Conservation (phyloP, 2,888 invertebrate genomes). For the Drosophila longiperda region DNA sequence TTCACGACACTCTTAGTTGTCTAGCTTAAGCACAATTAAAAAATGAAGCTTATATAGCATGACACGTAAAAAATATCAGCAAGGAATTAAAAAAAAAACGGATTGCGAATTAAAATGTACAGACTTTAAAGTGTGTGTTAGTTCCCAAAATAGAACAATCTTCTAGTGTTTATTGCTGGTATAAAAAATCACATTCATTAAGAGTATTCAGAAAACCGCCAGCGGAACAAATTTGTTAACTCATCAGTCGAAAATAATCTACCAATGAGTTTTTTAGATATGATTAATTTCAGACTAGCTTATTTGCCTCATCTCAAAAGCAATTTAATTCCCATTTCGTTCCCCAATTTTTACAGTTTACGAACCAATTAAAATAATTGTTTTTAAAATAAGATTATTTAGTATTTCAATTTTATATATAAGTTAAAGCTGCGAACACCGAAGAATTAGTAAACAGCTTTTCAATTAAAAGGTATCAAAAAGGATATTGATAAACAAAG, state of each 20-base stretch:
- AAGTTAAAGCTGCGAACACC: not conserved
- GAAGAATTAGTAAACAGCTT: not conserved
- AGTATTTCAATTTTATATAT: not conserved
- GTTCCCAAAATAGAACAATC: conserved; percentile 13
- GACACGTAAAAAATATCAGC: conserved; percentile 55
- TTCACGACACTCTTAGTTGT: conserved; percentile 50
- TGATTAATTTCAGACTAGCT: conserved; percentile 10
- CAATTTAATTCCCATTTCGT: not conserved
- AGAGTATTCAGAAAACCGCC: conserved; percentile 6
- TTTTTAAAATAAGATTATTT: not conserved
- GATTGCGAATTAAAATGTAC: conserved; percentile 18
- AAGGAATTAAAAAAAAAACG: conserved; percentile 11
- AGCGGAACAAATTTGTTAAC: conserved; percentile 20
- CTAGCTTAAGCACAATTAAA: conserved; percentile 66
- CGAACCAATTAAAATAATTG: not conserved
- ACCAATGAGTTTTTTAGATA: conserved; percentile 5
- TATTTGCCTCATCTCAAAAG: not conserved
- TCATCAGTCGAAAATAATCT: conserved; percentile 16
- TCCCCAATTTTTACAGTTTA: not conserved
- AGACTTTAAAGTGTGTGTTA: conserved; percentile 1
- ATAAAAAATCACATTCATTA: conserved; percentile 8
- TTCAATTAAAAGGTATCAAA: conserved; percentile 20
- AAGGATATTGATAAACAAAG: conserved; percentile 13
- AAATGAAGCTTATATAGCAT: conserved; percentile 60
- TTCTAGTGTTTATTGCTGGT: not conserved